Evolutionary conservation across 2,113 vertebrate species (phyloP).

Genomic region (Silurus asotus): DNA sequence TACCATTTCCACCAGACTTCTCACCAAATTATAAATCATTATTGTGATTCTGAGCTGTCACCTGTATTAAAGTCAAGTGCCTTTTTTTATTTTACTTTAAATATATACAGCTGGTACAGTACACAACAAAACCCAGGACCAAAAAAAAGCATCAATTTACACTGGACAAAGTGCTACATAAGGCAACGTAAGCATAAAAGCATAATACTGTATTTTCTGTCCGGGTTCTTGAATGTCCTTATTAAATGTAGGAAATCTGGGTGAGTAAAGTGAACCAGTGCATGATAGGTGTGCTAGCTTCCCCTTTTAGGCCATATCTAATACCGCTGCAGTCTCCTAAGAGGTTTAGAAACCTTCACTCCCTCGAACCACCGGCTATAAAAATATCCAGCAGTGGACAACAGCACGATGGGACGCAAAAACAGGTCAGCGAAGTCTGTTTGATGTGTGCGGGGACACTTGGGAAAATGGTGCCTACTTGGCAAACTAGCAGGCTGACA

Average conservation of each 20-base stretch:
- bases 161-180: too few species aligned
- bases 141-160: too few species aligned
- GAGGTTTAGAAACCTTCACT: not conserved
- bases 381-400: constrained; percentile 13
- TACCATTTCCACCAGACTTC: too few species aligned
- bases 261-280: not conserved
- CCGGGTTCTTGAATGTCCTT: not conserved
- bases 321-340: not conserved
- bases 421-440: not conserved
- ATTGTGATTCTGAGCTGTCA: not conserved
- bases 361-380: not conserved
- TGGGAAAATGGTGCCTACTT: not conserved
- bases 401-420: not conserved
- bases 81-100: too few species aligned
- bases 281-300: constrained; percentile 8
- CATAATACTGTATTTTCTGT: not conserved
- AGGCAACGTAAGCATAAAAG: too few species aligned
- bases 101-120: too few species aligned
- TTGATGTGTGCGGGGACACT: not conserved
- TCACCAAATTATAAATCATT: not conserved
- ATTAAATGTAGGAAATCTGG: constrained; percentile 12
- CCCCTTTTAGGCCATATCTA: constrained; percentile 12
- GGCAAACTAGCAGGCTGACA: not conserved
- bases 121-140: too few species aligned
- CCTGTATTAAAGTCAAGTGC: not conserved